Conservation (phyloP, 2,888 invertebrate genomes). For the Drosophila dives region DNA sequence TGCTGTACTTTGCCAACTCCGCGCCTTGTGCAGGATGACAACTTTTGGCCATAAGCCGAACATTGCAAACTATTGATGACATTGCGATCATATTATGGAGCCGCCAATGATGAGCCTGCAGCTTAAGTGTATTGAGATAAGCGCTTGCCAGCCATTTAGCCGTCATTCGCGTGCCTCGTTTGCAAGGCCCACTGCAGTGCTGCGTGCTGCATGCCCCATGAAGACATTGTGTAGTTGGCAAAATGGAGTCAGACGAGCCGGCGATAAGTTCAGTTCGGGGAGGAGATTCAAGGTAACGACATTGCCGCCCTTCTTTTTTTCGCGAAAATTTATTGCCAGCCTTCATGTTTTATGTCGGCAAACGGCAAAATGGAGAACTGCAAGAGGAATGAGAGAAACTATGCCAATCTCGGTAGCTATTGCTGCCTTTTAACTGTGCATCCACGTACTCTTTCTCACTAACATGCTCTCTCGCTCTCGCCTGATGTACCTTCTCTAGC, state of each 20-base stretch:
- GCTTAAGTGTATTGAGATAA: slow-evolving; percentile 62
- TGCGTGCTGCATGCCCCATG: slow-evolving; percentile 24
- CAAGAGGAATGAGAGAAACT: slow-evolving; percentile 46
- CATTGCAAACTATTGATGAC: slow-evolving; percentile 61
- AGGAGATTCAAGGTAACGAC: slow-evolving; percentile 75
- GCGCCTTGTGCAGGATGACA: not conserved
- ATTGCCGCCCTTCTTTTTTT: slow-evolving; percentile 50
- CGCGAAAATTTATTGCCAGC: slow-evolving; percentile 70
- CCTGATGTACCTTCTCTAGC: not conserved
- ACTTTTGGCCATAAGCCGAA: slow-evolving; percentile 14
- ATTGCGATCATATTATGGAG: slow-evolving; percentile 31
- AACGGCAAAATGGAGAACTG: slow-evolving; percentile 5
- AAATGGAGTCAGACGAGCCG: slow-evolving; percentile 8
- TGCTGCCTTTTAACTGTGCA: slow-evolving; percentile 9
- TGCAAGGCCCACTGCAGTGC: slow-evolving; percentile 33
- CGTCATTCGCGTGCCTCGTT: slow-evolving; percentile 8
- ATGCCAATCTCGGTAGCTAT: slow-evolving; percentile 60
- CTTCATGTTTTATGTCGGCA: slow-evolving; percentile 51
- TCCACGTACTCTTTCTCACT: not conserved
- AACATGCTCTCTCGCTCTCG: not conserved
- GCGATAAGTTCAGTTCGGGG: slow-evolving; percentile 66
- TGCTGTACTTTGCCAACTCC: not conserved
- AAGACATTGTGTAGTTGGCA: slow-evolving; percentile 55
- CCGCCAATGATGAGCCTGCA: slow-evolving; percentile 20
- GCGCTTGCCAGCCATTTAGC: slow-evolving; percentile 63